phyloP scores from a whole-genome alignment of 35 echinoderm and acorn worm genomes.

The Eucidaris tribuloides region DNA sequence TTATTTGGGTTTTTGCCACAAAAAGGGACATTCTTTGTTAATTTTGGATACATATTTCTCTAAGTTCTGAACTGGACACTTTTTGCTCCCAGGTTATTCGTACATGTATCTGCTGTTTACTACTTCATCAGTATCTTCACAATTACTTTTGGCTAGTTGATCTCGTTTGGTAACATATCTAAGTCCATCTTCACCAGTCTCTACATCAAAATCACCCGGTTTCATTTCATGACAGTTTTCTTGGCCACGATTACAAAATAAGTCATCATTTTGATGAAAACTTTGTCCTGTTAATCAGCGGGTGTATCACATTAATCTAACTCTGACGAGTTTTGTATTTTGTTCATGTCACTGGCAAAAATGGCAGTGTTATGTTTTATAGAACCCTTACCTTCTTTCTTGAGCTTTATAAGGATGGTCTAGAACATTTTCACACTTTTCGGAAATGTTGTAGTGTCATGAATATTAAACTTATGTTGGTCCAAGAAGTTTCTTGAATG shows the following conservation, averaged over 20 bases:
- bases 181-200: background rate
- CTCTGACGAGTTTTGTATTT: background rate
- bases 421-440: constrained; percentile 23
- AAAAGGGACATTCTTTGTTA: constrained; percentile 1
- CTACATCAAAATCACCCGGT: background rate
- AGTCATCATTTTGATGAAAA: constrained; percentile 36
- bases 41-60: constrained; percentile 21
- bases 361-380: too few species aligned
- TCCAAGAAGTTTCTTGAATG: constrained; percentile 16
- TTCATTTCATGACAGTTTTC: constrained; percentile 37
- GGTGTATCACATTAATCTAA: constrained; percentile 18
- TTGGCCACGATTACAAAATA: constrained; percentile 26
- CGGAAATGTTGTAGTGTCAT: background rate
- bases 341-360: too few species aligned
- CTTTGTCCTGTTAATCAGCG: constrained; percentile 30
- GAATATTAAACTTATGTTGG: constrained; percentile 9
- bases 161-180: too few species aligned
- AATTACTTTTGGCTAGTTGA: too few species aligned
- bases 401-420: constrained; percentile 17
- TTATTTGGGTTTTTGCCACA: constrained; percentile 22
- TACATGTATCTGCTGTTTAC: background rate
- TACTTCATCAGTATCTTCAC: constrained; percentile 17
- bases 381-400: too few species aligned
- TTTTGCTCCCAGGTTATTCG: constrained; percentile 10
- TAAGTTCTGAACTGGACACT: constrained; percentile 22